Evolutionary conservation across 2,113 vertebrate genomes (phyloP).

Genomic region (Regulus satrapa): DNA sequence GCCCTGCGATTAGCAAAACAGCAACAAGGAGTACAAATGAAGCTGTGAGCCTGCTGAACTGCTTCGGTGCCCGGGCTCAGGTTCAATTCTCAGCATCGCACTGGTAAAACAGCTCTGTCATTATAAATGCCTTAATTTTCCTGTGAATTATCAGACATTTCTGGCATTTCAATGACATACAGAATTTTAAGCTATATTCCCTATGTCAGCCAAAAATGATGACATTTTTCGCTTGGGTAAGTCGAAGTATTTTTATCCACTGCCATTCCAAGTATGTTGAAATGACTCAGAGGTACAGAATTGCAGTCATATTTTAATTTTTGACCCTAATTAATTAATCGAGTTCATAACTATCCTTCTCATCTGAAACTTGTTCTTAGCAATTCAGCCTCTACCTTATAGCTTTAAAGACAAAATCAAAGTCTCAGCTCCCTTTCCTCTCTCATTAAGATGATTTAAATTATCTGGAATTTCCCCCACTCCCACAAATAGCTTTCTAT

Average conservation of each 20-base stretch:
- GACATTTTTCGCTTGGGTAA: neutral
- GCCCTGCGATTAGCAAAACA: neutral
- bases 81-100: neutral
- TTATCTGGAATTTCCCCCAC: neutral
- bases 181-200: neutral
- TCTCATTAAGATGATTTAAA: neutral
- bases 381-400: neutral
- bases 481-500: neutral
- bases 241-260: neutral
- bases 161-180: neutral
- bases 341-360: conserved; percentile 36
- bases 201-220: neutral
- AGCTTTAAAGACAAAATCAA: conserved; percentile 8
- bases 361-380: conserved; percentile 6
- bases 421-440: neutral
- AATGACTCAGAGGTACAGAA: neutral
- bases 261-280: neutral
- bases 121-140: conserved; percentile 27
- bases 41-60: conserved; percentile 12
- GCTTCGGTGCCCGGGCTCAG: neutral
- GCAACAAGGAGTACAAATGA: neutral
- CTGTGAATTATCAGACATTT: conserved; percentile 15
- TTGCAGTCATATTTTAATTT: conserved; percentile 3
- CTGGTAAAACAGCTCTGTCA: neutral
- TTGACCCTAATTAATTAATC: conserved; percentile 44